Evolutionary conservation across 2,113 vertebrate genomes (phyloP).

Genomic region (Gnathonemus longibarbis): DNA sequence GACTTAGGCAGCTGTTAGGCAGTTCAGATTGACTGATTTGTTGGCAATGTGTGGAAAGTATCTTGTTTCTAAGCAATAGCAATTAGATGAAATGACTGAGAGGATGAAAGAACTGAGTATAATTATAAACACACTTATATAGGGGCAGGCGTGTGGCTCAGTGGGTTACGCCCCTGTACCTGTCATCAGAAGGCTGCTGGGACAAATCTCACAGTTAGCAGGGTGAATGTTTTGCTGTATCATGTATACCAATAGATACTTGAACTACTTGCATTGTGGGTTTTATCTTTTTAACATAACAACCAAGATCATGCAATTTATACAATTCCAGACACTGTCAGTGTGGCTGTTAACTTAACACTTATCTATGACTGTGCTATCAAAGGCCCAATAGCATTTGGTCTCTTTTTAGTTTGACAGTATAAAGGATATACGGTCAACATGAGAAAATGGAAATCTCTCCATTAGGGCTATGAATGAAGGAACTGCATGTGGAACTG

Average conservation of each 20-base stretch:
- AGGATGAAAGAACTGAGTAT: neutral
- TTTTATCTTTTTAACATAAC: neutral
- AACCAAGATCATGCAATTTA: neutral
- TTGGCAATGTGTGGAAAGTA: no score
- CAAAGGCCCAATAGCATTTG: neutral
- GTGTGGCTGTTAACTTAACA: neutral
- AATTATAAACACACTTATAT: neutral
- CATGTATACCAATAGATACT: neutral
- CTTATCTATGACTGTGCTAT: neutral
- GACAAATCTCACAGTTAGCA: neutral
- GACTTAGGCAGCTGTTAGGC: neutral
- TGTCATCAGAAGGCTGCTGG: no score
- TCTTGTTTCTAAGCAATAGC: no score
- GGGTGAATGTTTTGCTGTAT: neutral
- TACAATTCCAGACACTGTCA: neutral
- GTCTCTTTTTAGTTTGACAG: neutral
- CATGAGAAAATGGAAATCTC: neutral
- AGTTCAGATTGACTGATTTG: neutral
- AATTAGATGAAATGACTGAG: neutral
- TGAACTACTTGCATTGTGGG: neutral
- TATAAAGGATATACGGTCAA: neutral
- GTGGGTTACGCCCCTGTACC: no score
- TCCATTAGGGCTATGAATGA: neutral
- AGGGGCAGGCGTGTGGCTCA: neutral
- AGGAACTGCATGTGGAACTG: neutral